Evolutionary conservation across 2,888 invertebrate species (phyloP).

Genomic region (Xestobium rufovillosum): DNA sequence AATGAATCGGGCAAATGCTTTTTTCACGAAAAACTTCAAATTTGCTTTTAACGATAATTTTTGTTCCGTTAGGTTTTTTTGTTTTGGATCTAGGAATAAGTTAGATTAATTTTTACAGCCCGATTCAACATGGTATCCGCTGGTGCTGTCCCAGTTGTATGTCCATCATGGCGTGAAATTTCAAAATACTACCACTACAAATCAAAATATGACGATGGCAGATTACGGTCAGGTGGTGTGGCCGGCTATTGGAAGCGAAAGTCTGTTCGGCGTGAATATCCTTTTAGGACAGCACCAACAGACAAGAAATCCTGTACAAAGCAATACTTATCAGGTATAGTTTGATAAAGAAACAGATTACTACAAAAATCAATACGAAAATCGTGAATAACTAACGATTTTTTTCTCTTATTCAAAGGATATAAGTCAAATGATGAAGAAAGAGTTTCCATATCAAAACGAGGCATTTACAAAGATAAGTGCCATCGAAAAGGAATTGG

Average conservation of each 20-base stretch:
- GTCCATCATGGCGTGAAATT: constrained; percentile 46
- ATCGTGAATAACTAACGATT: no score
- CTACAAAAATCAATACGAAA: no score
- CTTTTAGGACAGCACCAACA: constrained; percentile 1
- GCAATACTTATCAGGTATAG: no score
- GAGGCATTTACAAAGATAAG: no score
- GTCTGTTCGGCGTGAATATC: neutral
- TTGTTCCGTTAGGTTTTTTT: neutral
- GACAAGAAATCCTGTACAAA: no score
- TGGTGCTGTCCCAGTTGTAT: constrained; percentile 34
- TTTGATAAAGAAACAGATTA: no score
- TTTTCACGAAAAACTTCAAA: no score
- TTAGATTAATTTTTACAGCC: constrained; percentile 26
- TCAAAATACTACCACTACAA: neutral
- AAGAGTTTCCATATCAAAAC: no score
- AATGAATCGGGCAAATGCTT: no score
- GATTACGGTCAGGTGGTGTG: neutral
- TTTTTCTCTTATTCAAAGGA: no score
- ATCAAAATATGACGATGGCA: neutral
- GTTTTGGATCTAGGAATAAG: neutral
- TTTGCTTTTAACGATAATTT: no score
- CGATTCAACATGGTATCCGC: constrained; percentile 37
- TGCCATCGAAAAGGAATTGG: constrained; percentile 39
- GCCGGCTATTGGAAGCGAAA: neutral
- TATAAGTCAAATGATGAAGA: no score